Conservation (phyloP, 92 coral and sea anemone genomes). For the Chrysogorgia sp. region DNA sequence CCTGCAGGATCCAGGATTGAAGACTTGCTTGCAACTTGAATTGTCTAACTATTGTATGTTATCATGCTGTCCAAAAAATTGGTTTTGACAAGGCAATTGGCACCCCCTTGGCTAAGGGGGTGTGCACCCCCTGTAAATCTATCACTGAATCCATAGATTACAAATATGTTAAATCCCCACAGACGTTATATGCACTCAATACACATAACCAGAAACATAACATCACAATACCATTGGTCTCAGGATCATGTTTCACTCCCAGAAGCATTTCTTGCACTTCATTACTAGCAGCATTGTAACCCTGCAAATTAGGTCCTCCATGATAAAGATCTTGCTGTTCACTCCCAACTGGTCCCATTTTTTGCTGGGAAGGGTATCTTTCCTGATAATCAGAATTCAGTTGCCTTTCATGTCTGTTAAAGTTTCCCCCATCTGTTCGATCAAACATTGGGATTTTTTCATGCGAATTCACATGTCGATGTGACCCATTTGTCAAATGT, state of each 20-base stretch:
- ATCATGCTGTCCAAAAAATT: too few relatives aligned
- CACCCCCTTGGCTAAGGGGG: too few relatives aligned
- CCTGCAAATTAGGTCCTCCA: background rate
- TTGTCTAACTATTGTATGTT: too few relatives aligned
- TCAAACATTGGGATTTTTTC: background rate
- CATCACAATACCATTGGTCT: constrained; percentile 82
- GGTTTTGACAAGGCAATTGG: too few relatives aligned
- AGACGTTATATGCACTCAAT: too few relatives aligned
- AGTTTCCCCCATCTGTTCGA: background rate
- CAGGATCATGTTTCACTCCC: constrained; percentile 80
- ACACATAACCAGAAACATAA: too few relatives aligned
- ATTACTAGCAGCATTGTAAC: background rate
- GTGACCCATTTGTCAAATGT: background rate
- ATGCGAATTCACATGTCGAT: background rate
- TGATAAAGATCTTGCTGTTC: background rate
- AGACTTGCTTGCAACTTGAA: too few relatives aligned
- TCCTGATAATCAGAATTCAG: background rate
- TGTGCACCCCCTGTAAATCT: too few relatives aligned
- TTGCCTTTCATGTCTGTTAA: background rate
- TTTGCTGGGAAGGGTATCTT: background rate
- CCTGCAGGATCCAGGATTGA: too few relatives aligned
- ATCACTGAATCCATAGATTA: too few relatives aligned
- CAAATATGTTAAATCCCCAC: too few relatives aligned
- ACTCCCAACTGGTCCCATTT: background rate
- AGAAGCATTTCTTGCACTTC: constrained; percentile 69